Conservation (phyloP, 2,113 vertebrate species). For the Leptodactylus fuscus region DNA sequence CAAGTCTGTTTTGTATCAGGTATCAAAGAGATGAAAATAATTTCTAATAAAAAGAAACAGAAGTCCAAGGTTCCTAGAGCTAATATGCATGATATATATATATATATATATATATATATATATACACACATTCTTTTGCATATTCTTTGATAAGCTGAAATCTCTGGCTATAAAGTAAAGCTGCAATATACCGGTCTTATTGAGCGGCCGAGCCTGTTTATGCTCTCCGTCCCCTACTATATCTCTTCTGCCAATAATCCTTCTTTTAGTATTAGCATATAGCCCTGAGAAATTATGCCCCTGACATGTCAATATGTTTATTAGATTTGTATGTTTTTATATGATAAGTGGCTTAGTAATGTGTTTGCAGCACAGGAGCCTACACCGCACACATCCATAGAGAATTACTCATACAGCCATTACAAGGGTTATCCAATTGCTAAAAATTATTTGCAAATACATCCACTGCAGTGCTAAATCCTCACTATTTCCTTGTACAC, state of each 20-base stretch:
- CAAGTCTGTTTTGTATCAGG: too few relatives aligned
- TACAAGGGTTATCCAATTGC: too few relatives aligned
- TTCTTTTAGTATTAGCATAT: not conserved
- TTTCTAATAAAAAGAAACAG: too few relatives aligned
- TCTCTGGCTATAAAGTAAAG: not conserved
- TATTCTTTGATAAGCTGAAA: not conserved
- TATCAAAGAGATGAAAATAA: too few relatives aligned
- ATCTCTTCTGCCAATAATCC: not conserved
- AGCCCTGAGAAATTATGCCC: not conserved
- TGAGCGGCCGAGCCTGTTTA: not conserved
- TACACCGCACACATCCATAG: not conserved
- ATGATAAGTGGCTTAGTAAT: not conserved
- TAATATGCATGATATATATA: too few relatives aligned
- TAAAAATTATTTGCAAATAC: too few relatives aligned
- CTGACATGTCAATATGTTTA: not conserved
- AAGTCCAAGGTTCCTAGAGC: too few relatives aligned
- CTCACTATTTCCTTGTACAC: too few relatives aligned
- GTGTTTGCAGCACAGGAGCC: too few relatives aligned
- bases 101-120: too few relatives aligned
- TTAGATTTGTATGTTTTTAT: not conserved
- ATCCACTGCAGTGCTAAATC: too few relatives aligned
- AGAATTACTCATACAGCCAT: not conserved
- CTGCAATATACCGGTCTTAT: not conserved
- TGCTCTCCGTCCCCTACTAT: not conserved
- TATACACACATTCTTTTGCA: too few relatives aligned